These are phyloP conservation scores for Pandemis corylana DNA, from an alignment of 2,888 invertebrate genomes.

Conservation along the genomic window DNA sequence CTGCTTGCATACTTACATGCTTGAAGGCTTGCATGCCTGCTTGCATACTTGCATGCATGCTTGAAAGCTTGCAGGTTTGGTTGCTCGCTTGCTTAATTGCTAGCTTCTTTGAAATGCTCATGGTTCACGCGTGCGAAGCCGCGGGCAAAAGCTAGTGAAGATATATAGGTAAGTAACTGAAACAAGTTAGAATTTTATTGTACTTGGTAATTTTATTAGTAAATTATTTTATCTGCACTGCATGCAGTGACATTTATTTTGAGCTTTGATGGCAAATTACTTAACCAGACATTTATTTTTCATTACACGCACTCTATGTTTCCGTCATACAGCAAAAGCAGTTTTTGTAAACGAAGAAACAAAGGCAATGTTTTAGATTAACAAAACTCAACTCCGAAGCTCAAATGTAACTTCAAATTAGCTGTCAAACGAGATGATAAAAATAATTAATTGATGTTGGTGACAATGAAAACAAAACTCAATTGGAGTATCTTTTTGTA, in stretches of 20 bases:
- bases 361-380: background rate
- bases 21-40: too few species aligned
- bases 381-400: background rate
- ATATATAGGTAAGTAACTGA: background rate
- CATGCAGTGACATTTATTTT: background rate
- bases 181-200: background rate
- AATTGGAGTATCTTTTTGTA: slow-evolving; percentile 26
- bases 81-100: too few species aligned
- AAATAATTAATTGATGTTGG: slow-evolving; percentile 31
- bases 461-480: slow-evolving; percentile 30
- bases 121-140: too few species aligned
- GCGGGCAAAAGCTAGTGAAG: too few species aligned
- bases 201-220: background rate
- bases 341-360: background rate
- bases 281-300: too few species aligned
- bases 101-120: too few species aligned
- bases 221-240: background rate
- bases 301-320: too few species aligned
- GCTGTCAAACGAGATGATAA: slow-evolving; percentile 13
- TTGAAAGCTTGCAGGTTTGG: too few species aligned
- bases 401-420: background rate
- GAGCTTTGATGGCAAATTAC: background rate
- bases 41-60: too few species aligned
- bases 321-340: too few species aligned
- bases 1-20: too few species aligned